phyloP scores from a whole-genome alignment of 2,888 invertebrate species.

The Troides aeacus region DNA sequence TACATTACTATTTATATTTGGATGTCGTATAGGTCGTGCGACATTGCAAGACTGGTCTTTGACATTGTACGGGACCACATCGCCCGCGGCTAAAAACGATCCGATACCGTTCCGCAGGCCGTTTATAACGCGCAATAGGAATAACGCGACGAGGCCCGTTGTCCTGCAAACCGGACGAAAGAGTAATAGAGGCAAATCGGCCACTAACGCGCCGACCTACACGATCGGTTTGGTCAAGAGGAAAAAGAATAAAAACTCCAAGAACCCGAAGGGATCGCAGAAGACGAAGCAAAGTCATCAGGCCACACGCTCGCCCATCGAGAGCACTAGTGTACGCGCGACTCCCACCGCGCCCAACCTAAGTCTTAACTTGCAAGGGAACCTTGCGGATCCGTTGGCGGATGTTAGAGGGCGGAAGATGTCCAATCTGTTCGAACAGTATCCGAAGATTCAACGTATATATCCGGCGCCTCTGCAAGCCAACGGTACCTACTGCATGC shows the following conservation, averaged over 20 bases:
- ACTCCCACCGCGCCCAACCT: slow-evolving; percentile 60
- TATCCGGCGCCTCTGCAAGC: slow-evolving; percentile 83
- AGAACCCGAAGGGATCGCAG: slow-evolving; percentile 75
- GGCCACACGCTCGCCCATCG: slow-evolving; percentile 74
- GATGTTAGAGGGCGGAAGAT: slow-evolving; percentile 79
- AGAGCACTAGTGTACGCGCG: slow-evolving; percentile 73
- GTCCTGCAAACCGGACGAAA: slow-evolving; percentile 67
- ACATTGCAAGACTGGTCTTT: slow-evolving; percentile 96
- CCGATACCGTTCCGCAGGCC: slow-evolving; percentile 78
- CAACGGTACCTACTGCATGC: slow-evolving; percentile 70
- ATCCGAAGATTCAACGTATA: slow-evolving; percentile 87
- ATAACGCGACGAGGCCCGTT: slow-evolving; percentile 69
- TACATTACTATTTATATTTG: slow-evolving; percentile 13
- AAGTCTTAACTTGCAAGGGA: slow-evolving; percentile 66
- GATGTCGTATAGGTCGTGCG: slow-evolving; percentile 85
- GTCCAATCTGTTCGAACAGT: slow-evolving; percentile 85
- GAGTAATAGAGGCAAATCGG: slow-evolving; percentile 63
- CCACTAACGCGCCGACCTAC: slow-evolving; percentile 67
- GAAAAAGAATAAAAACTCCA: slow-evolving; percentile 80
- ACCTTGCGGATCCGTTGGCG: slow-evolving; percentile 64
- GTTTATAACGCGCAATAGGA: slow-evolving; percentile 59
- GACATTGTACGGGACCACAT: slow-evolving; percentile 93
- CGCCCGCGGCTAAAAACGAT: slow-evolving; percentile 82
- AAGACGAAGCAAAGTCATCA: slow-evolving; percentile 78
- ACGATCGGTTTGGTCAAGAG: slow-evolving; percentile 71